Base-by-base conservation (phyloP, 2,888 invertebrate species). In the Orthonevra nobilis region DNA sequence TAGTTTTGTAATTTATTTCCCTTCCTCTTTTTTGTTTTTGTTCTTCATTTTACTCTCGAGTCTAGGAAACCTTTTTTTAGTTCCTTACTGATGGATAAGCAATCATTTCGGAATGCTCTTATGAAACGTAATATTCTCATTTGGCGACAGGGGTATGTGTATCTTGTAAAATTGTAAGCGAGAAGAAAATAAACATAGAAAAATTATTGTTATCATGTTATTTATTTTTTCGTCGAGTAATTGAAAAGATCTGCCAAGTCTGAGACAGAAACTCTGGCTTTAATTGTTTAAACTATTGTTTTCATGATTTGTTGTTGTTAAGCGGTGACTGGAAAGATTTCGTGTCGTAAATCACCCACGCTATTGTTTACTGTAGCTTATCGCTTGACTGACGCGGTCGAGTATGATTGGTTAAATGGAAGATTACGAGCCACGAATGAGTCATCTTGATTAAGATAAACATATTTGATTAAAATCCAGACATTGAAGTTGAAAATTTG, bases 1-100 rank as follows among this genome's bases (percentile, higher is more conserved):
- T 60, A 66, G 52, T 77, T 72, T 60, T 72, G 64, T 77, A 77
- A 79, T 66, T 79, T 72, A 73, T 79, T 72, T 72, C 58, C 64
- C 58, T 20, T 12, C 7, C 42, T 20, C 14, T n/a, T 40, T 12
- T 7, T 17, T 38, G 7, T 73, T 26, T 28, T 60, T 42, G 7
- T 14, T 36, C n/a, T 28, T 20, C n/a, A n/a, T n/a, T n/a, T n/a
- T 50, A 15, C 20, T 46, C 38, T 5, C 9, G 32, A 20, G 42
- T 10, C 14, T 20, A 32, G n/a, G 42, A 6, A 50, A 42, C 42
- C 23, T 23, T n/a, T 32, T 19, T 9, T 42, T 7, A 46, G 63
- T 17, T 20, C 10, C 28, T n/a, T n/a, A n/a, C n/a, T n/a, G n/a
- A n/a, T n/a, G n/a, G n/a, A n/a, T n/a, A 64, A 40, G 40, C 56